Conservation (phyloP, 1,140 invertebrate species). For the Amyelois transitella region DNA sequence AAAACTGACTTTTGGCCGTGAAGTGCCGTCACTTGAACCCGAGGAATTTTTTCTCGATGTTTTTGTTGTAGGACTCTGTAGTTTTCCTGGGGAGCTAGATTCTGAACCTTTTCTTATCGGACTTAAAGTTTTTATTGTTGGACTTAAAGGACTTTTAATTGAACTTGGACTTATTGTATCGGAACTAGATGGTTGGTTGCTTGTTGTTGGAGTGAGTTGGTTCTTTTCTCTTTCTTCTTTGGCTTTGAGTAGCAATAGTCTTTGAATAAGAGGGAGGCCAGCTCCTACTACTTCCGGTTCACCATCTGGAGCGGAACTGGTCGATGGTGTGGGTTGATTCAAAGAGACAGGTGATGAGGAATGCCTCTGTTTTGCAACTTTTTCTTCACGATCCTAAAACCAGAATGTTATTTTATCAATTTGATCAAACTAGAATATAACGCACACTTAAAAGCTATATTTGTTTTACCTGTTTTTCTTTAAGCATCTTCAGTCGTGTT, state of each 20-base stretch:
- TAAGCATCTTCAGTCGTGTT: conserved; percentile 83
- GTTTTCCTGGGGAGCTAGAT: conserved; percentile 66
- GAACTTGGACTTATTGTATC: conserved; percentile 71
- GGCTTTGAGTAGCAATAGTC: conserved; percentile 85
- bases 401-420: neutral
- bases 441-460: neutral
- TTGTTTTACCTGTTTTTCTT: conserved; percentile 85
- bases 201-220: conserved; percentile 53
- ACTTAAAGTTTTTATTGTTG: conserved; percentile 67
- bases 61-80: conserved; percentile 65
- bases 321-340: conserved; percentile 60
- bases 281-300: conserved; percentile 80
- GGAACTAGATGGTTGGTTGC: conserved; percentile 67
- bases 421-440: neutral
- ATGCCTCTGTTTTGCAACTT: conserved; percentile 67
- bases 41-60: conserved; percentile 70
- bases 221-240: conserved; percentile 82
- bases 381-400: conserved; percentile 75
- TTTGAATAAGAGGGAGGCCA: conserved; percentile 85
- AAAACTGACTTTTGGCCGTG: conserved; percentile 71
- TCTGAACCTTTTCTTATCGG: conserved; percentile 67
- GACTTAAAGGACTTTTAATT: conserved; percentile 69
- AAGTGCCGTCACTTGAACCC: conserved; percentile 64
- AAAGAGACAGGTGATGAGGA: conserved; percentile 64
- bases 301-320: conserved; percentile 51